Conservation (phyloP, 2,888 invertebrate genomes). For the Hymenopus coronatus region DNA sequence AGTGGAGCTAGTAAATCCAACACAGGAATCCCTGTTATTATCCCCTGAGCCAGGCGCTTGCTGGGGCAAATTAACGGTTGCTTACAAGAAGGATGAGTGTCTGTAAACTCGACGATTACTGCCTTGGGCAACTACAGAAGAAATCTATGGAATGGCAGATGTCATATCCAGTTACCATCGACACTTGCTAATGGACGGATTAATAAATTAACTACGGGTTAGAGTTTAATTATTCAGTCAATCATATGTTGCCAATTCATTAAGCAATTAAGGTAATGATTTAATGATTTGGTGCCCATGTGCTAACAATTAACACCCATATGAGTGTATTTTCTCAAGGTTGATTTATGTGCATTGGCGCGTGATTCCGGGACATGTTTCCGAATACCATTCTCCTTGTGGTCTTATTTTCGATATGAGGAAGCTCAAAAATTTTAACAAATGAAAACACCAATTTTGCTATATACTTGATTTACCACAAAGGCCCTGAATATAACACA, state of each 20-base stretch:
- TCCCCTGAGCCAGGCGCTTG: not conserved
- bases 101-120: not conserved
- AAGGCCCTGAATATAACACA: no score
- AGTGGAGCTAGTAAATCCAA: not conserved
- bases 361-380: no score
- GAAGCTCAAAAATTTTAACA: no score
- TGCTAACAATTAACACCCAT: not conserved
- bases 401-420: no score
- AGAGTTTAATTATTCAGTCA: not conserved
- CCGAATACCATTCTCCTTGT: no score
- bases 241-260: not conserved
- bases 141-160: not conserved
- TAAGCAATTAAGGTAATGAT: not conserved
- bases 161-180: not conserved
- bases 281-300: not conserved
- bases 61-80: not conserved
- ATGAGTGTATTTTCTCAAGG: not conserved
- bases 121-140: not conserved
- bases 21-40: not conserved
- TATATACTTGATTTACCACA: no score
- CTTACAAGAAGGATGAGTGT: not conserved
- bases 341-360: not conserved
- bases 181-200: not conserved
- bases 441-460: no score
- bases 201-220: not conserved